Evolutionary conservation across 2,113 vertebrate species (phyloP).

Genomic region (Campylorhamphus procurvoides): DNA sequence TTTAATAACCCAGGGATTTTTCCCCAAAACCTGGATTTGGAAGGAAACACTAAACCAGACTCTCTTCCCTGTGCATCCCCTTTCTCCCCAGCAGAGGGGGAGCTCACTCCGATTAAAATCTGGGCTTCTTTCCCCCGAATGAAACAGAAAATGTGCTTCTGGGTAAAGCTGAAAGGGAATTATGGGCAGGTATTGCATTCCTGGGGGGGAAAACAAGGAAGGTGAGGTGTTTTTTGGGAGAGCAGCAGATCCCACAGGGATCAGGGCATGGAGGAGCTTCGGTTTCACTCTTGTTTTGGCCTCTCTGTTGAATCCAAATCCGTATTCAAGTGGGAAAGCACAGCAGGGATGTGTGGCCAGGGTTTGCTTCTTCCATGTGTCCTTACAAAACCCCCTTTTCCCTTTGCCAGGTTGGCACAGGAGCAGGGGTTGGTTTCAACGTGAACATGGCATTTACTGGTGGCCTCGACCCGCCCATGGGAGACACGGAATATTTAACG

Average conservation of each 20-base stretch:
- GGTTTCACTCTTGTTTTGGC: background rate
- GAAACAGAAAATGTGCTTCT: background rate
- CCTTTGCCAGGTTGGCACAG: conserved; percentile 85
- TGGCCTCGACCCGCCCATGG: conserved; percentile 94
- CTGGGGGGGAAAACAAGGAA: background rate
- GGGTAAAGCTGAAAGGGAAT: background rate
- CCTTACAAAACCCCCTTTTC: background rate
- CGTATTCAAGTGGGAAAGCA: background rate
- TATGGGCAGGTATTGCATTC: background rate
- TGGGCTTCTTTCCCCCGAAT: background rate
- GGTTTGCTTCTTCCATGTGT: rapidly evolving
- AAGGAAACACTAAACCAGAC: background rate
- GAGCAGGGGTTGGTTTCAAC: conserved; percentile 90
- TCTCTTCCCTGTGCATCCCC: background rate
- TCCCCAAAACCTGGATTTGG: background rate
- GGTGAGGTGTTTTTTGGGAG: background rate
- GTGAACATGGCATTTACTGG: conserved; percentile 98
- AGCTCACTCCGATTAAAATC: background rate
- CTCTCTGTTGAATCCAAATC: background rate
- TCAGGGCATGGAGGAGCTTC: background rate
- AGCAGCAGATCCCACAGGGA: background rate
- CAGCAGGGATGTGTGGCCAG: background rate
- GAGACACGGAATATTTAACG: conserved; percentile 90
- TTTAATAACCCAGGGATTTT: background rate
- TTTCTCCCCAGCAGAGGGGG: conserved; percentile 63